phyloP scores from a whole-genome alignment of 2,888 invertebrate species.

The Brachyptera putata region DNA sequence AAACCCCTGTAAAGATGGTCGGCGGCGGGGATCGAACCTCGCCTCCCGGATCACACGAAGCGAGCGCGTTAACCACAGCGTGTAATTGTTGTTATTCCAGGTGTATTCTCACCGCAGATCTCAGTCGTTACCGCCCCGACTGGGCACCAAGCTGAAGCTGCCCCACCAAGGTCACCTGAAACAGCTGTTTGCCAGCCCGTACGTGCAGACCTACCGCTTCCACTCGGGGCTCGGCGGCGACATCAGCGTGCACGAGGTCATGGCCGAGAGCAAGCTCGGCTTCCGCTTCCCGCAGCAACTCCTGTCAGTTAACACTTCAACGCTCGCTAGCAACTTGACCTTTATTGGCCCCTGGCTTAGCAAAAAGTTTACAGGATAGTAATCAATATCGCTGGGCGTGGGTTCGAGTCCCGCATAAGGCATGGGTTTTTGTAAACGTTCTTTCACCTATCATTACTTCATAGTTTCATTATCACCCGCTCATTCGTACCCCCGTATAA shows the following conservation, averaged over 20 bases:
- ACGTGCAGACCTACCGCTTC: conserved; percentile 61
- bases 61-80: too few relatives aligned
- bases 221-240: conserved; percentile 89
- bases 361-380: too few relatives aligned
- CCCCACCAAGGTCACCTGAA: conserved; percentile 73
- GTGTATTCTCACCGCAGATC: conserved; percentile 64
- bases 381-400: too few relatives aligned
- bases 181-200: conserved; percentile 70
- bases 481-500: too few relatives aligned
- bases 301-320: conserved; percentile 58
- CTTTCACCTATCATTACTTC: too few relatives aligned
- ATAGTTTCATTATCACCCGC: too few relatives aligned
- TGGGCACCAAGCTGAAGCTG: conserved; percentile 75
- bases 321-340: background rate
- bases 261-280: conserved; percentile 85
- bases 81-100: conserved; percentile 6
- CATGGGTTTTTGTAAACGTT: too few relatives aligned
- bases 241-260: conserved; percentile 87
- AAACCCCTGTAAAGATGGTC: too few relatives aligned
- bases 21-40: too few relatives aligned
- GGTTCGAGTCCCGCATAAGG: too few relatives aligned
- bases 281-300: conserved; percentile 83
- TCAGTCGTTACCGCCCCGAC: conserved; percentile 77
- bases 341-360: too few relatives aligned
- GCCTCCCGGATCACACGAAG: too few relatives aligned